A percentile compares a stretch with the other conserved stretches of the same genome.
phyloP scores from a whole-genome alignment of 2,888 invertebrate species.

The Blera fallax region DNA sequence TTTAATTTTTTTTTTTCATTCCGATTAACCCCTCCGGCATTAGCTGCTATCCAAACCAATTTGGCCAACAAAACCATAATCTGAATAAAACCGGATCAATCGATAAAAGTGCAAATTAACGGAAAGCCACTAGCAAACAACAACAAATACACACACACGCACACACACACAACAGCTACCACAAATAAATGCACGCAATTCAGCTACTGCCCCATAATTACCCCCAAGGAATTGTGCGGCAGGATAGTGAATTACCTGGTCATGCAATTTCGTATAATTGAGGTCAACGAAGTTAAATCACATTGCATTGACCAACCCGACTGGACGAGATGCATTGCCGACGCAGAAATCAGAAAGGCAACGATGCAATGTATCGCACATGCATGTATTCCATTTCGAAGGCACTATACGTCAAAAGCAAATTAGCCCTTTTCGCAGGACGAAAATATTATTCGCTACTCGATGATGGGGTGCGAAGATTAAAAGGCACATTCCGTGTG shows the following conservation, averaged over 20 bases:
- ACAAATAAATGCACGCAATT: slow-evolving; percentile 62
- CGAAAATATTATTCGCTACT: slow-evolving; percentile 41
- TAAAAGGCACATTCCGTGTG: slow-evolving; percentile 53
- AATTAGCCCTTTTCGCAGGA: slow-evolving; percentile 62
- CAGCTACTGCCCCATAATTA: slow-evolving; percentile 57
- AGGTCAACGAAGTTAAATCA: slow-evolving; percentile 68
- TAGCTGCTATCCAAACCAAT: slow-evolving; percentile 9
- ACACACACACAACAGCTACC: slow-evolving; percentile 17
- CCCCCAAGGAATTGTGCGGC: slow-evolving; percentile 61
- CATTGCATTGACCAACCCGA: slow-evolving; percentile 18
- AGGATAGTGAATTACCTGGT: slow-evolving; percentile 61
- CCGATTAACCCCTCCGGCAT: slow-evolving; percentile 6
- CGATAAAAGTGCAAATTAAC: slow-evolving; percentile 42
- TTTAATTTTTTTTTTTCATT: slow-evolving; percentile 14
- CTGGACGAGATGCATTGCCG: slow-evolving; percentile 15
- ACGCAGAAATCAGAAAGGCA: neutral
- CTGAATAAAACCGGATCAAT: slow-evolving; percentile 31
- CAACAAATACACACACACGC: no score
- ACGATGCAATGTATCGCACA: neutral
- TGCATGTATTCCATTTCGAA: slow-evolving; percentile 53
- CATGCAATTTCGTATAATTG: slow-evolving; percentile 67
- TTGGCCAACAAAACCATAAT: slow-evolving; percentile 25
- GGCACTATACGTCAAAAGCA: slow-evolving; percentile 61
- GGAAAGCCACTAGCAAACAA: neutral
- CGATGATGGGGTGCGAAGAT: slow-evolving; percentile 64